Evolutionary conservation across 2,888 invertebrate species (phyloP), one percentile per base, ranked within the genome.

Genomic region (Zygogramma bicolorata): DNA sequence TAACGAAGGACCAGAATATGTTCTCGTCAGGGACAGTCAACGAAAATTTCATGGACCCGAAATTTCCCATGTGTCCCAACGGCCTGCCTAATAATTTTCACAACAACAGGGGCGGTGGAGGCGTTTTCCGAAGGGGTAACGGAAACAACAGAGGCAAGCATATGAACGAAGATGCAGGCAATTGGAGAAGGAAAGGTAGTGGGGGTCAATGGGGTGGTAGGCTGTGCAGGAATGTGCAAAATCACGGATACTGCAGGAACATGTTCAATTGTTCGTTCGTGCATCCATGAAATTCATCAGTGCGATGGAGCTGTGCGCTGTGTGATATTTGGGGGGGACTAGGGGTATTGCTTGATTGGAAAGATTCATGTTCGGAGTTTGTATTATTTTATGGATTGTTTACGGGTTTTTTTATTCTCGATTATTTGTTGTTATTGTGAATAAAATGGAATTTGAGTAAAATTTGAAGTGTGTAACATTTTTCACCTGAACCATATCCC

Each of bases 261-360:
- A 94, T 94, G 68, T 94, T 94, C 80, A 92, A 92, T 79, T 97
- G 97, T 87, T 91, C 92, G 66, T 97, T 94, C 86, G 88, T 95
- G 79, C 97, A 97, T 89, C 94, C 94, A 8, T 70, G 69, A 53
- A 40, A 18, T 31, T 15, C 7, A 31, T 40, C 63, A 40, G 59
- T 46, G 31, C 42, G 20, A 65, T 27, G 38, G 31, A 42, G 27
- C 20, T 53, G 15, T 20, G 8, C 34, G 22, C 13, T 69, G 63
- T 66, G n/a, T n/a, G n/a, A n/a, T n/a, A n/a, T 31, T 31, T n/a
- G 38, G 13, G n/a, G 38, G n/a, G 10, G 5, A n/a, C 10, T 13
- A 13, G n/a, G 10, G n/a, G n/a, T 13, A 31, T 31, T 6, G 4
- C 5, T 6, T 31, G 7, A 31, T 31, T 31, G 31, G 31, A 31